These are phyloP conservation scores for Drosophila jambulina DNA, from an alignment of 1,140 invertebrate genomes.

Conservation along the genomic window DNA sequence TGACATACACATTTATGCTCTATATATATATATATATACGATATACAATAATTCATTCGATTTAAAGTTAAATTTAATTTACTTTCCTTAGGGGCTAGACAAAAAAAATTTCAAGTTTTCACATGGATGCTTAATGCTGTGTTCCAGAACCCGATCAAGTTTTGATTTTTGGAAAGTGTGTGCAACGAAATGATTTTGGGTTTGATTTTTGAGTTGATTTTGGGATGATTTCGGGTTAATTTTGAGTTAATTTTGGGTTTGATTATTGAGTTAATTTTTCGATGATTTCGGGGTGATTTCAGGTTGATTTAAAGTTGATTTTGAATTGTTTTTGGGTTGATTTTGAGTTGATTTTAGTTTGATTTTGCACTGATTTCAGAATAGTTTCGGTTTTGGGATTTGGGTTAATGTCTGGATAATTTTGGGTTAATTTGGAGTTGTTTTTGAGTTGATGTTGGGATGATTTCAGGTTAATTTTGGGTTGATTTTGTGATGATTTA, in stretches of 20 bases:
- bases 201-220: background rate
- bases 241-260: background rate
- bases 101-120: constrained; percentile 65
- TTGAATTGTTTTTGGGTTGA: background rate
- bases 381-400: too few relatives aligned
- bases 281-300: background rate
- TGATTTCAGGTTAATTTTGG: too few relatives aligned
- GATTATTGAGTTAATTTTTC: background rate
- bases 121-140: constrained; percentile 61
- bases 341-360: too few relatives aligned
- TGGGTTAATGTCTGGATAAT: too few relatives aligned
- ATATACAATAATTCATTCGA: constrained; percentile 57
- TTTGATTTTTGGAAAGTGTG: background rate
- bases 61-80: constrained; percentile 56
- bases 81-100: constrained; percentile 50
- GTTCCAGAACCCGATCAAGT: constrained; percentile 47
- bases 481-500: too few relatives aligned
- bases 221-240: too few relatives aligned
- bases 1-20: constrained; percentile 64
- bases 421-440: background rate
- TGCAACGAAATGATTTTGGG: too few relatives aligned
- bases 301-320: background rate
- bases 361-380: too few relatives aligned
- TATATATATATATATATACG: constrained; percentile 32
- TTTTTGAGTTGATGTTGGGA: too few relatives aligned